Evolutionary conservation across 2,888 invertebrate species (phyloP).

Genomic region (Leucoma salicis): DNA sequence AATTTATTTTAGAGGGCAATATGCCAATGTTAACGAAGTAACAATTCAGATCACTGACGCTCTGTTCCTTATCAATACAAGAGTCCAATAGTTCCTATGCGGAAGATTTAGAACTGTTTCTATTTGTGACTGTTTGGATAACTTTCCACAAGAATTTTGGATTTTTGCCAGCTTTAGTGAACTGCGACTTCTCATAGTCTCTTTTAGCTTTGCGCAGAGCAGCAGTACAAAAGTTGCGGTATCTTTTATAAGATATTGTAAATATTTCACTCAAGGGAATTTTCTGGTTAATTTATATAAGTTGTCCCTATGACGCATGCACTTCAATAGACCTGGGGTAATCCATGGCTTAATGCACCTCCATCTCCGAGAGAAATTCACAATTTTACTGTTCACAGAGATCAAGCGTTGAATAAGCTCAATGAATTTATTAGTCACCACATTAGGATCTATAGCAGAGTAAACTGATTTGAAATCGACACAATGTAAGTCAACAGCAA

Average conservation of each 20-base stretch:
- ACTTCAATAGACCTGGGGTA: neutral
- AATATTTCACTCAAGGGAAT: neutral
- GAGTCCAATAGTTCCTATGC: neutral
- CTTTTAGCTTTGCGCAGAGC: neutral
- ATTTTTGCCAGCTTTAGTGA: neutral
- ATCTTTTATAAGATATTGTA: neutral
- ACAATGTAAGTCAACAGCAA: too few relatives aligned
- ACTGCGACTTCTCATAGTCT: neutral
- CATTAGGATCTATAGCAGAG: too few relatives aligned
- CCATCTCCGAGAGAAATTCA: neutral
- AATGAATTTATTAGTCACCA: neutral
- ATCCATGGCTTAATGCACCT: neutral
- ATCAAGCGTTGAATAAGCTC: neutral
- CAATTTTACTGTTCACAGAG: neutral
- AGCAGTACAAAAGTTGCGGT: constrained; percentile 1
- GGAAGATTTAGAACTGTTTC: neutral
- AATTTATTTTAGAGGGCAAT: too few relatives aligned
- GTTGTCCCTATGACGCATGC: constrained; percentile 1
- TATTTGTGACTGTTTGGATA: neutral
- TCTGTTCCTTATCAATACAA: neutral
- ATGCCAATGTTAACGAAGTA: constrained; percentile 8
- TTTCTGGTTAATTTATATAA: neutral
- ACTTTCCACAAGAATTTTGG: neutral
- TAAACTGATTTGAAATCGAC: too few relatives aligned
- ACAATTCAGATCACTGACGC: too few relatives aligned